These are phyloP conservation scores for Allobates femoralis DNA, from an alignment of 2,797 vertebrate genomes.

Conservation along the genomic window DNA sequence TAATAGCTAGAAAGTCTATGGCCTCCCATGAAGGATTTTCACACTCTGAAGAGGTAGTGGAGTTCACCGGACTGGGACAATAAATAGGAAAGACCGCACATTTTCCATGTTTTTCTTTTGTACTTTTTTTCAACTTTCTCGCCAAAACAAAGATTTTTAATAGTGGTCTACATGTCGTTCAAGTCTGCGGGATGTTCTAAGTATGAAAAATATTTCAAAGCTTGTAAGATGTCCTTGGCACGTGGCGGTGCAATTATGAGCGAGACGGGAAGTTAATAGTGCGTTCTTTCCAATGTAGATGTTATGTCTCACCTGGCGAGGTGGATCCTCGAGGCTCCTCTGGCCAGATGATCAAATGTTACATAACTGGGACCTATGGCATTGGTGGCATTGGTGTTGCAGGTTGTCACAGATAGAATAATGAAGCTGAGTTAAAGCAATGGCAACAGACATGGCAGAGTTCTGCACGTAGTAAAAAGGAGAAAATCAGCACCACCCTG, in stretches of 20 bases:
- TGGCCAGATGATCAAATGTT: too few species aligned
- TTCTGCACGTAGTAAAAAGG: too few species aligned
- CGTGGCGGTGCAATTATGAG: constrained; percentile 12
- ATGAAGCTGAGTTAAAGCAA: too few species aligned
- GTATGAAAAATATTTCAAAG: constrained; percentile 47
- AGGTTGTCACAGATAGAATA: too few species aligned
- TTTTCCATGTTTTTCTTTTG: constrained; percentile 14
- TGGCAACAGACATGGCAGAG: too few species aligned
- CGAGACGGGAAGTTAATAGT: neutral
- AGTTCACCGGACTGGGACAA: constrained; percentile 23
- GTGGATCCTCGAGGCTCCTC: too few species aligned
- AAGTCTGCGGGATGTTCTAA: constrained; percentile 58
- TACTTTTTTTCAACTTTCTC: neutral
- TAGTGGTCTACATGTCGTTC: constrained; percentile 36
- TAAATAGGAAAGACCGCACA: neutral
- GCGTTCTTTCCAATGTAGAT: constrained; percentile 40
- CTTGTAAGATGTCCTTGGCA: constrained; percentile 49
- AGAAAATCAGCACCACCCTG: too few species aligned
- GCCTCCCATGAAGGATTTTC: constrained; percentile 32
- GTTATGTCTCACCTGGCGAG: neutral
- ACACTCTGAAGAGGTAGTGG: constrained; percentile 17
- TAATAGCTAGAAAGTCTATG: constrained; percentile 36
- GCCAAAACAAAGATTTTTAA: constrained; percentile 59
- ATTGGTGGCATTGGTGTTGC: too few species aligned
- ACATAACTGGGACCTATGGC: too few species aligned